A percentile compares a stretch with the other conserved stretches of the same genome.
These are phyloP conservation scores for Macrophya annulata DNA, from an alignment of 2,888 invertebrate species.

Conservation along the genomic window DNA sequence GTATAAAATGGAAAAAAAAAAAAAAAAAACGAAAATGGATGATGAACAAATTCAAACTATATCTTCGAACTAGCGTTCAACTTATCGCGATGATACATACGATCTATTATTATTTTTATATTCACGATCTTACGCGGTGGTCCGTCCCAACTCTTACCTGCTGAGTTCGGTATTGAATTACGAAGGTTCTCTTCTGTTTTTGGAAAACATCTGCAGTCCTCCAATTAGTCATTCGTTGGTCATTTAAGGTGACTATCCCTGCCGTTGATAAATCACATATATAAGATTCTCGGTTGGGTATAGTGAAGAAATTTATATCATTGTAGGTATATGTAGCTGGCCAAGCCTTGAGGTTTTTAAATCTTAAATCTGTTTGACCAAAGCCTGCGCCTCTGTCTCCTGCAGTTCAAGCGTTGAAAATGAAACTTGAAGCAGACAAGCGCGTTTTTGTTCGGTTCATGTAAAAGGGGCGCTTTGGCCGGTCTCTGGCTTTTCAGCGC, in stretches of 20 bases:
- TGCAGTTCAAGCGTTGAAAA: constrained; percentile 53
- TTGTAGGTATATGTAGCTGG: neutral
- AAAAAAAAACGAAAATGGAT: neutral
- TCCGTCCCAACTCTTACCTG: neutral
- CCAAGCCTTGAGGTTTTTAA: constrained; percentile 28
- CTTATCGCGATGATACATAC: constrained; percentile 24
- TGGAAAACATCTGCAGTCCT: constrained; percentile 19
- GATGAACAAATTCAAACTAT: neutral
- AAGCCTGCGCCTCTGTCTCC: constrained; percentile 38
- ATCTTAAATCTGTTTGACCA: constrained; percentile 40
- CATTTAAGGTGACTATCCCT: constrained; percentile 27
- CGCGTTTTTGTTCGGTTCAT: constrained; percentile 54
- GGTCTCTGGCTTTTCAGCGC: constrained; percentile 27
- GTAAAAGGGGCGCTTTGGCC: constrained; percentile 43
- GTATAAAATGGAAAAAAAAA: neutral
- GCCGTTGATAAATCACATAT: constrained; percentile 41
- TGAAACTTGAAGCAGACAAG: constrained; percentile 51
- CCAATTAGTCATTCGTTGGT: constrained; percentile 47
- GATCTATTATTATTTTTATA: constrained; percentile 7
- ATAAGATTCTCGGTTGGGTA: neutral
- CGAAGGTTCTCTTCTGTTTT: constrained; percentile 21
- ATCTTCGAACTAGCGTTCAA: neutral
- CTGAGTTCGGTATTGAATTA: constrained; percentile 47
- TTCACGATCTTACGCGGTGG: constrained; percentile 39
- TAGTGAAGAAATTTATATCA: constrained; percentile 23